Evolutionary conservation across 1,140 invertebrate species (phyloP).

Genomic region (Pseudomyrmex sp.): DNA sequence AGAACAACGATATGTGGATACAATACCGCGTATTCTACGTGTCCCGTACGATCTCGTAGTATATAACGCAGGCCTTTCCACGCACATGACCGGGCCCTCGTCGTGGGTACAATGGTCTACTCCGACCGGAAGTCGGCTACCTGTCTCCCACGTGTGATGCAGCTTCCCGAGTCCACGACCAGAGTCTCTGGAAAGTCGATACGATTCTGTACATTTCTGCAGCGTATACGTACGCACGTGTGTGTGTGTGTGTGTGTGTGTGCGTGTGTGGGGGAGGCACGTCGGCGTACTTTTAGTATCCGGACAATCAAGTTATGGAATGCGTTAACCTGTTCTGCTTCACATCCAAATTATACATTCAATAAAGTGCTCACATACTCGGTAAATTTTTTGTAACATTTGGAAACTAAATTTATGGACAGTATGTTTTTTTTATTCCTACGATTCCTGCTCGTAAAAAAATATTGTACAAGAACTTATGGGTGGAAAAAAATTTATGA

Average conservation of each 20-base stretch:
- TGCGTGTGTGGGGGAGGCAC: no score
- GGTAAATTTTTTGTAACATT: no score
- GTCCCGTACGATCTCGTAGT: slow-evolving; percentile 54
- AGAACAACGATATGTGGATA: slow-evolving; percentile 38
- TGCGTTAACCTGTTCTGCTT: no score
- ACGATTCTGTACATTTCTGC: slow-evolving; percentile 5
- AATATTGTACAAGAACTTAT: no score
- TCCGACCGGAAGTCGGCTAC: slow-evolving; percentile 82
- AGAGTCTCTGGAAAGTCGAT: slow-evolving; percentile 47
- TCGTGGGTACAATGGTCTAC: slow-evolving; percentile 65
- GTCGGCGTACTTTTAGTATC: neutral
- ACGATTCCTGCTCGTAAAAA: no score
- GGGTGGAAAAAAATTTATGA: no score
- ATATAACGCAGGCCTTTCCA: slow-evolving; percentile 31
- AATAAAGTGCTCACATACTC: no score
- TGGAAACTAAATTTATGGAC: no score
- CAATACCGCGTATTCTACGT: slow-evolving; percentile 22
- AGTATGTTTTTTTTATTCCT: no score
- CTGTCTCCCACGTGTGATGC: slow-evolving; percentile 84
- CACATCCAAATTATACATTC: no score
- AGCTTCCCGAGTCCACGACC: slow-evolving; percentile 77
- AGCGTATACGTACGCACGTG: neutral
- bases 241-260: neutral
- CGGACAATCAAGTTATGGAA: no score
- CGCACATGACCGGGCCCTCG: slow-evolving; percentile 21